These are phyloP conservation scores for Dendrolimus punctatus DNA, from an alignment of 1,140 invertebrate genomes.

Conservation along the genomic window DNA sequence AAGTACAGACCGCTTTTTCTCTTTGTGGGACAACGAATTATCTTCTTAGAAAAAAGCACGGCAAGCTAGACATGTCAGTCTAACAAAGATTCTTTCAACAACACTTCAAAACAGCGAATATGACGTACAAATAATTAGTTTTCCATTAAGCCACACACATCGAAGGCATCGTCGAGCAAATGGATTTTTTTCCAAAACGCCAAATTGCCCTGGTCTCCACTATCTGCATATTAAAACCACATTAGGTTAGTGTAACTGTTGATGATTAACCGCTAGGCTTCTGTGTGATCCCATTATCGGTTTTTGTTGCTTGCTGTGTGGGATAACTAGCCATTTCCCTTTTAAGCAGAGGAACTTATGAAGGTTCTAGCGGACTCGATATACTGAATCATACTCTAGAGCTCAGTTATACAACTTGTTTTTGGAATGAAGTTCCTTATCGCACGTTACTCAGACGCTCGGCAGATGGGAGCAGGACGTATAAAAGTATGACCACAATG, in stretches of 20 bases:
- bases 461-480: too few species aligned
- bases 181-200: constrained; percentile 37
- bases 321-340: background rate
- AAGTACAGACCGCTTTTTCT: too few species aligned
- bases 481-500: too few species aligned
- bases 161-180: constrained; percentile 29
- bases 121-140: constrained; percentile 46
- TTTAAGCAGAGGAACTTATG: too few species aligned
- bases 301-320: constrained; percentile 7
- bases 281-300: constrained; percentile 19
- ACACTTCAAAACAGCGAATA: constrained; percentile 29
- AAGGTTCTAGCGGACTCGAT: too few species aligned
- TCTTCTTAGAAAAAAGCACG: background rate
- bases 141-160: constrained; percentile 49
- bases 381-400: too few species aligned
- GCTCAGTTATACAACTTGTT: too few species aligned
- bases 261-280: constrained; percentile 36
- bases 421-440: too few species aligned
- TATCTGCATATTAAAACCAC: constrained; percentile 49
- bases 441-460: too few species aligned
- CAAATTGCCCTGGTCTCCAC: constrained; percentile 42
- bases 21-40: too few species aligned
- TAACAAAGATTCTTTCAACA: constrained; percentile 7
- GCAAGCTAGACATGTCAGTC: background rate
- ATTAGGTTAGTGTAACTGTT: constrained; percentile 42